Conservation (phyloP, 1,140 invertebrate species). For the Euborellia annulipes region DNA sequence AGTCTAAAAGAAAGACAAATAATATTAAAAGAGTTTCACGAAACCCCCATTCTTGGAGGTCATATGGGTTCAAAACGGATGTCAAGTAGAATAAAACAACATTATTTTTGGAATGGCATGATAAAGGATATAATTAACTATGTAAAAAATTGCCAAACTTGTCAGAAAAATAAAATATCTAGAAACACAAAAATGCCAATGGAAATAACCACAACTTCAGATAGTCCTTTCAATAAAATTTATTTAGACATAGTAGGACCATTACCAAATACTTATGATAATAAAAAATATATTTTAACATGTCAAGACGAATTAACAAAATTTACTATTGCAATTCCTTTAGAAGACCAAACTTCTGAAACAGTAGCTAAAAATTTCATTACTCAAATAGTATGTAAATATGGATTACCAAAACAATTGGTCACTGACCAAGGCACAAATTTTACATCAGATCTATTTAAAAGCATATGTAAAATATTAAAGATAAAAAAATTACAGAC, state of each 20-base stretch:
- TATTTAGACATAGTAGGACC: slow-evolving; percentile 21
- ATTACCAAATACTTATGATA: slow-evolving; percentile 12
- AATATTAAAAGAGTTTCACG: slow-evolving; percentile 5
- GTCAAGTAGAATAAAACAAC: slow-evolving; percentile 2
- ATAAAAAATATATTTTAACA: slow-evolving; percentile 21
- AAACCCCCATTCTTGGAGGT: not conserved
- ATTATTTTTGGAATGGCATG: slow-evolving; percentile 2
- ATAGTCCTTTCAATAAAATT: slow-evolving; percentile 10
- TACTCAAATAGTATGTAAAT: slow-evolving; percentile 18
- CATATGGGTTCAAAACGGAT: slow-evolving; percentile 4
- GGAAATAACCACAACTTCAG: slow-evolving; percentile 14
- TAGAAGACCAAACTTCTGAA: slow-evolving; percentile 16
- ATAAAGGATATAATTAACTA: slow-evolving; percentile 4
- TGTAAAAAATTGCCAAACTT: slow-evolving; percentile 4
- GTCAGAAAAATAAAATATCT: slow-evolving; percentile 8
- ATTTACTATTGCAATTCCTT: slow-evolving; percentile 13
- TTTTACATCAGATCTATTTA: slow-evolving; percentile 17
- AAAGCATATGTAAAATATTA: slow-evolving; percentile 16
- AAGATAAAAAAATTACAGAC: slow-evolving; percentile 18
- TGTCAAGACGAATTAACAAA: slow-evolving; percentile 21
- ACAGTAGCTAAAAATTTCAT: slow-evolving; percentile 18
- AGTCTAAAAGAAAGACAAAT: not conserved
- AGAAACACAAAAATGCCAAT: slow-evolving; percentile 1
- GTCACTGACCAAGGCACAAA: slow-evolving; percentile 21
- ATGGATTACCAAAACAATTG: slow-evolving; percentile 19